Evolutionary conservation across 1,140 invertebrate species (phyloP).

Genomic region (Drosophila teissieri): DNA sequence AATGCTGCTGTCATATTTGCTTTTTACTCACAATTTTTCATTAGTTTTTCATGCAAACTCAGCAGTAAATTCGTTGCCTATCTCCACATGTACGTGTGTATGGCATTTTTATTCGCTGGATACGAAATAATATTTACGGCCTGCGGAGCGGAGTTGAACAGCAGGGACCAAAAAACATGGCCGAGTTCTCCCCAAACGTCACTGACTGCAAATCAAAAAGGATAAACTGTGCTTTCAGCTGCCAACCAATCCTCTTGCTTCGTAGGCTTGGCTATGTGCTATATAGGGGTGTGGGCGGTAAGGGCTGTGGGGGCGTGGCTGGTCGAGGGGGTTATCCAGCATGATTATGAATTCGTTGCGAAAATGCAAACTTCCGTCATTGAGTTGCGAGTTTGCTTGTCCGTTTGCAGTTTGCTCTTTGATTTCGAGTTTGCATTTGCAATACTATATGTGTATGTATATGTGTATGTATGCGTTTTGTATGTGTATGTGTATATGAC

Average conservation of each 20-base stretch:
- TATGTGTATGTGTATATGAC: constrained; percentile 2
- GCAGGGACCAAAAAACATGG: constrained; percentile 49
- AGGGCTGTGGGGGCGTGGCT: not conserved
- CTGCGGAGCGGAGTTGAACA: constrained; percentile 37
- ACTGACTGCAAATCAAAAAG: constrained; percentile 77
- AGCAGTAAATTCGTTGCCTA: constrained; percentile 21
- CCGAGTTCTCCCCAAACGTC: constrained; percentile 30
- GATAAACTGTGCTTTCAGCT: constrained; percentile 79
- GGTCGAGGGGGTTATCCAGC: constrained; percentile 45
- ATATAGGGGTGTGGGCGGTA: not conserved
- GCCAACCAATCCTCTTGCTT: constrained; percentile 55
- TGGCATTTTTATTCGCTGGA: constrained; percentile 58
- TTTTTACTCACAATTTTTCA: constrained; percentile 11
- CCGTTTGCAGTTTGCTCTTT: constrained; percentile 70
- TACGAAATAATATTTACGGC: constrained; percentile 76
- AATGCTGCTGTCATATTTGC: constrained; percentile 13
- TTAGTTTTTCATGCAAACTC: constrained; percentile 21
- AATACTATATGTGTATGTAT: constrained; percentile 28
- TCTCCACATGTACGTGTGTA: constrained; percentile 36
- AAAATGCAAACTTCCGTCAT: constrained; percentile 82
- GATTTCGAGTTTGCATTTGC: constrained; percentile 66
- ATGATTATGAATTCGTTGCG: constrained; percentile 82
- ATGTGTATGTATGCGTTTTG: not conserved
- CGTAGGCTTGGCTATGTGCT: constrained; percentile 20
- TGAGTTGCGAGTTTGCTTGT: constrained; percentile 73